Base-by-base conservation (phyloP, 2,113 vertebrate species). In the Nothoprocta pentlandii region DNA sequence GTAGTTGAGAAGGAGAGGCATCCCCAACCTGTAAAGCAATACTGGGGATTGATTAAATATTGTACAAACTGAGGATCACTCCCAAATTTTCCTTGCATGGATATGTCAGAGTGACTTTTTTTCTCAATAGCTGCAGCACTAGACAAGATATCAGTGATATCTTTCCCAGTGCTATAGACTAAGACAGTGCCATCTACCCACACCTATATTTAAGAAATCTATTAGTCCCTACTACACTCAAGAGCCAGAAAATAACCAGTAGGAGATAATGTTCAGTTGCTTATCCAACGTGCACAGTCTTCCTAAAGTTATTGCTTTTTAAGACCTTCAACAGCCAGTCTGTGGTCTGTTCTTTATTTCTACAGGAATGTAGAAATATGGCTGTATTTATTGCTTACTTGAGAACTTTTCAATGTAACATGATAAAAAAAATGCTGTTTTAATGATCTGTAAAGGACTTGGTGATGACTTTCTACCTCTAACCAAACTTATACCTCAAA, bases 381-480 rank as follows among this genome's bases (percentile, higher is more conserved):
- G 6, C 6, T 23, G 39, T 30, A 64, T 76, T 86, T 83, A 68
- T 19, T 64, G 81, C 64, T 44, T 42, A 39, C 59, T 23, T 28
- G 26, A 68, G 28, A 69, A 42, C 36, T 63, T 89, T 92, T 87
- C 39, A 68, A 28, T 19, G 34, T 21, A 63, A 61, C 5, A 23
- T 10, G 12, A 41, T 21, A 10, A 62, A 63, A 49, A 49, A 87
- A 41, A 32, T 2, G 2, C 16, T 64, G 9, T 56, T 78, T 80
- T 61, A 70, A 44, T 63, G 62, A 80, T 59, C 21, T 85, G 44
- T 69, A 32, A 79, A 34, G 19, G 42, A 59, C 19, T 32, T 2
- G 4, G 26, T 79, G 39, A 1, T 14, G 16, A 8, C 8, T 10
- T 42, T 53, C 2, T 64, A 5, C 1, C 0, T 25, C 34, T 2